These are phyloP conservation scores for Byasa hedistus DNA, from an alignment of 2,888 invertebrate genomes.

Conservation along the genomic window DNA sequence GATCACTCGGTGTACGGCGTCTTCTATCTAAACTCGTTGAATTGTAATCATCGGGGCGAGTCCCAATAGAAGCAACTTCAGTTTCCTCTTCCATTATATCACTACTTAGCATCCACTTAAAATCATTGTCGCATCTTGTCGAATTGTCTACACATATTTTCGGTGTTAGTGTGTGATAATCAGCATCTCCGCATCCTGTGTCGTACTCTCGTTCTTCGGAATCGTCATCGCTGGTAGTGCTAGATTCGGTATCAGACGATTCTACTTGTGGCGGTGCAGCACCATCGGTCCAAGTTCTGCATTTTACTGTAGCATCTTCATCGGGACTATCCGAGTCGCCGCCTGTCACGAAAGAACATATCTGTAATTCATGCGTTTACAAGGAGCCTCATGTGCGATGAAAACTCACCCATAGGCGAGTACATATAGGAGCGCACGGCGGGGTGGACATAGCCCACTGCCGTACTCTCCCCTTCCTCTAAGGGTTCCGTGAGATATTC, in stretches of 20 bases:
- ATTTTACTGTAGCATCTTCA: conserved; percentile 82
- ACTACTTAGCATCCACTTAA: conserved; percentile 82
- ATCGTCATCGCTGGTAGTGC: conserved; percentile 61
- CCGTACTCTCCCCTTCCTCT: conserved; percentile 70
- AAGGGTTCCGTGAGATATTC: conserved; percentile 74
- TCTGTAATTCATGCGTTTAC: conserved; percentile 42
- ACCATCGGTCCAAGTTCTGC: conserved; percentile 71
- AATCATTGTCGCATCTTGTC: conserved; percentile 83
- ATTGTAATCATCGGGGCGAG: conserved; percentile 57
- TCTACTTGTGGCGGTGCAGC: conserved; percentile 58
- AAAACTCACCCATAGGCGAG: conserved; percentile 76
- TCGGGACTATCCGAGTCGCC: conserved; percentile 82
- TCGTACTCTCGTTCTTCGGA: conserved; percentile 73
- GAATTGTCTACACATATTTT: conserved; percentile 76
- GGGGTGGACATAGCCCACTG: conserved; percentile 67
- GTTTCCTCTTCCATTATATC: conserved; percentile 58
- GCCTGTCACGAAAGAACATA: conserved; percentile 70
- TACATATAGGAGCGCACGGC: conserved; percentile 79
- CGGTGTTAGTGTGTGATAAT: conserved; percentile 78
- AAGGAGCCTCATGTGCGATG: conserved; percentile 54
- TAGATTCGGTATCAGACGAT: conserved; percentile 68
- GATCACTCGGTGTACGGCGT: conserved; percentile 69
- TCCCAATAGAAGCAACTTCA: conserved; percentile 51
- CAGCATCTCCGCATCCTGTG: conserved; percentile 80
- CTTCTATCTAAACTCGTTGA: conserved; percentile 79